Percentiles rank a stretch among this genome's conserved stretches.
Conservation (phyloP, 2,888 invertebrate species). For the Periphyllus acericola region DNA sequence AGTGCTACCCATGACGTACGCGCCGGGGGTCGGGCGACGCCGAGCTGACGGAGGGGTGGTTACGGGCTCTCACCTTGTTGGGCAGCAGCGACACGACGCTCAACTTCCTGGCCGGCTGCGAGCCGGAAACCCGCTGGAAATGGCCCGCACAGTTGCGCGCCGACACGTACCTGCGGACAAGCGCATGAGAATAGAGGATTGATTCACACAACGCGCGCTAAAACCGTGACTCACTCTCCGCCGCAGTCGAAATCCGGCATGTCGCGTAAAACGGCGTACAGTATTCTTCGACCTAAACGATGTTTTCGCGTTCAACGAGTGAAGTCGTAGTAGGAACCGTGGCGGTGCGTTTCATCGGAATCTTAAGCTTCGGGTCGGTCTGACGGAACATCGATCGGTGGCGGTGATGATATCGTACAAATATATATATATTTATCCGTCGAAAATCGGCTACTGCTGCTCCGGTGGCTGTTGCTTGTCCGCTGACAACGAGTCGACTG, state of each 20-base stretch:
- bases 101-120: slow-evolving; percentile 41
- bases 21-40: background rate
- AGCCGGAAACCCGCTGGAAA: slow-evolving; percentile 28
- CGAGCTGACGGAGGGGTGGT: too few relatives aligned
- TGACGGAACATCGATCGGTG: too few relatives aligned
- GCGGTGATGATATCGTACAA: background rate
- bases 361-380: background rate
- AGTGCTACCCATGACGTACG: background rate
- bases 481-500: background rate
- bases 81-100: slow-evolving; percentile 44
- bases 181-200: background rate
- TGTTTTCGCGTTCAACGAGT: background rate
- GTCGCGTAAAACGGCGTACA: background rate
- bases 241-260: slow-evolving; percentile 32
- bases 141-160: background rate
- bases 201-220: background rate
- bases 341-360: background rate
- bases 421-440: background rate
- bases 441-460: background rate
- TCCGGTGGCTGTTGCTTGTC: background rate
- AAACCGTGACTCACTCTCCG: background rate
- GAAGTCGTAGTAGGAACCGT: background rate
- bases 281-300: background rate
- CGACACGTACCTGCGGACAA: slow-evolving; percentile 18
- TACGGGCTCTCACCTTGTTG: slow-evolving; percentile 4